phyloP scores from a whole-genome alignment of 2,113 vertebrate species.

The Rafetus swinhoei region DNA sequence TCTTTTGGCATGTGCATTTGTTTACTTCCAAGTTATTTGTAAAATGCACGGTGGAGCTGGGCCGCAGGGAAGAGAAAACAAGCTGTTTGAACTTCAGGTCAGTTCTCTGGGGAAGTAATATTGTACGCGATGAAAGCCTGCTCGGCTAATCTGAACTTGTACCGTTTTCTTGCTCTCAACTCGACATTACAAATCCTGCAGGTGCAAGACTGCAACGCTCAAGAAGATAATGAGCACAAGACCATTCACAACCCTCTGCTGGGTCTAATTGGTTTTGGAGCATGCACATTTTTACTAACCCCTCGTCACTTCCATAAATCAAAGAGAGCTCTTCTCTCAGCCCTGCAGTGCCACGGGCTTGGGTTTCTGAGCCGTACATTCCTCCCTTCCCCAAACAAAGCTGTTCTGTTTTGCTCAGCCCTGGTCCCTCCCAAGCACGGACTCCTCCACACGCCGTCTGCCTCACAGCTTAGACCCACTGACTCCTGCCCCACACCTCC shows the following conservation, averaged over 20 bases:
- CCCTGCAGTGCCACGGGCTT: constrained; percentile 71
- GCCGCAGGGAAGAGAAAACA: constrained; percentile 57
- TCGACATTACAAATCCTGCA: constrained; percentile 70
- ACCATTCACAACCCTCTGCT: constrained; percentile 59
- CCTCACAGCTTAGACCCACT: constrained; percentile 74
- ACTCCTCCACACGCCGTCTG: constrained; percentile 81
- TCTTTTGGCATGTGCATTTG: constrained; percentile 68
- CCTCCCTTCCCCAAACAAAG: constrained; percentile 83
- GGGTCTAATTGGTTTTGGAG: constrained; percentile 72
- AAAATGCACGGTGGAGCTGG: constrained; percentile 64
- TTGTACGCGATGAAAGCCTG: constrained; percentile 73
- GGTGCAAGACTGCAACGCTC: constrained; percentile 76
- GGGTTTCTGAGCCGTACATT: constrained; percentile 72
- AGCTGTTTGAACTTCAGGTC: constrained; percentile 54
- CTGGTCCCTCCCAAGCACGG: constrained; percentile 71
- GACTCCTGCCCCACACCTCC: constrained; percentile 77
- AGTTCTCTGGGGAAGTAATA: constrained; percentile 63
- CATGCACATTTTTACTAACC: constrained; percentile 70
- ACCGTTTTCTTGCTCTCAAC: constrained; percentile 66
- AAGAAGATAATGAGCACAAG: constrained; percentile 73
- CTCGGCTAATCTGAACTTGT: constrained; percentile 68
- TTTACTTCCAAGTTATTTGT: constrained; percentile 76
- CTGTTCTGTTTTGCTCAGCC: constrained; percentile 77
- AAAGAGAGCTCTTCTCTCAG: constrained; percentile 75
- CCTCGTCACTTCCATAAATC: constrained; percentile 71